Base-by-base conservation (phyloP, 1,140 invertebrate species). In the Spodoptera litura region DNA sequence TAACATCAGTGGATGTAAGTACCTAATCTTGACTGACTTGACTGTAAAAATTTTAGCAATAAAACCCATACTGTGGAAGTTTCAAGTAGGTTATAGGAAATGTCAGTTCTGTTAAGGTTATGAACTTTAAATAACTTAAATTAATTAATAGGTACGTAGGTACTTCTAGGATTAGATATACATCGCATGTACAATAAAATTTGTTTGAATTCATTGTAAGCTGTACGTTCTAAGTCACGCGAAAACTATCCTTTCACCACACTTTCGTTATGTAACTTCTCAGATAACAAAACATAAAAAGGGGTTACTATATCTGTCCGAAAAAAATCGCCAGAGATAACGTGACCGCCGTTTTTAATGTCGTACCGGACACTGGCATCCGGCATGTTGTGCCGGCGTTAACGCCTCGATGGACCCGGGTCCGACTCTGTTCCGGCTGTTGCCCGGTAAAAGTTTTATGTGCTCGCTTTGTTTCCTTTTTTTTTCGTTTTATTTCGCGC, bases 321-420 rank as follows among this genome's bases (percentile, higher is more conserved):
- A 62, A 75, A 75, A 82, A 85, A 82, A 83, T 71, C 78, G 79
- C 75, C 78, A 83, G 80, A 85, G 83, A 87, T 87, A 87, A 87
- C 81, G 77, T 70, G 72, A 71, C 75, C 78, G 44, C 82, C 81
- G 66, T 81, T 85, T 85, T 85, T 80, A 83, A 87, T 87, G 83
- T 83, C 68, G 78, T 80, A 66, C 70, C 81, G 80, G 85, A 84
- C 81, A 79, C 77, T 6, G 27, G 53, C 68, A 79, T 82, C 78
- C 79, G 78, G 78, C 78, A 74, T 79, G 70, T 81, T 78, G 70
- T 70, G 72, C 64, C 78, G 68, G 79, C 70, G 80, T 87, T 83
- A 81, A 85, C 84, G 84, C 71, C 75, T 81, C 80, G 82, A 72
- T 83, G 81, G 73, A 11, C 66, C 75, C 78, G 58, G 61, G 61